These are phyloP conservation scores for Drosophila aff. DNA, from an alignment of 1,140 invertebrate genomes.

Conservation along the genomic window DNA sequence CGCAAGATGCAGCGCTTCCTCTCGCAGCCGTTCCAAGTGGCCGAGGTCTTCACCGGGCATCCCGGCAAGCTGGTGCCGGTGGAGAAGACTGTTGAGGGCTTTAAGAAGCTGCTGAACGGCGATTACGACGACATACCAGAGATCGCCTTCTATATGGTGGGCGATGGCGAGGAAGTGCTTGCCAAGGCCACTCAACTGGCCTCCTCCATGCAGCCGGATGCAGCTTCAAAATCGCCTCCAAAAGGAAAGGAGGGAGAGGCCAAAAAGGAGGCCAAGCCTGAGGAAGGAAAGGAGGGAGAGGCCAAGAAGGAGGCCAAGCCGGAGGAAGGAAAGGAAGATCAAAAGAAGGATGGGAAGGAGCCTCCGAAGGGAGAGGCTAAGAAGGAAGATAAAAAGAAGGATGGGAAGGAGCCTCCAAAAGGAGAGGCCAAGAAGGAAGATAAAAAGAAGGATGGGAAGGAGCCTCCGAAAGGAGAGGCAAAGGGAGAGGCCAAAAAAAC, in stretches of 20 bases:
- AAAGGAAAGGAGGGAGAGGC: constrained; percentile 14
- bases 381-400: background rate
- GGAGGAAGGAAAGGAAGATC: constrained; percentile 3
- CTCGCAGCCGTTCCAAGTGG: constrained; percentile 93
- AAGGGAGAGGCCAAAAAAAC: constrained; percentile 1
- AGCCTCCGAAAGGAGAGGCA: background rate
- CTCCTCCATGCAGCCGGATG: constrained; percentile 57
- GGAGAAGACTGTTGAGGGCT: constrained; percentile 87
- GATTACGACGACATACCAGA: constrained; percentile 93
- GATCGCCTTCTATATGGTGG: constrained; percentile 95
- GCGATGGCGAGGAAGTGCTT: constrained; percentile 91
- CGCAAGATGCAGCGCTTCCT: constrained; percentile 94
- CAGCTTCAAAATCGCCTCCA: background rate
- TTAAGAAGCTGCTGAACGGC: constrained; percentile 87
- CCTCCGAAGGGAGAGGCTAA: background rate
- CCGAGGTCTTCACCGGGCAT: constrained; percentile 89
- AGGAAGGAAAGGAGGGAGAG: constrained; percentile 10
- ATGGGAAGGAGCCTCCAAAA: constrained; percentile 2
- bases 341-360: constrained; percentile 2
- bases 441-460: background rate
- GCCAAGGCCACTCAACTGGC: constrained; percentile 91
- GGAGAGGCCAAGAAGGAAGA: background rate
- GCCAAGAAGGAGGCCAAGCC: background rate
- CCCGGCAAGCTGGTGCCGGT: constrained; percentile 88
- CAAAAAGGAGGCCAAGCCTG: background rate